phyloP scores from a whole-genome alignment of 2,888 invertebrate species.

The Norana najaformis region DNA sequence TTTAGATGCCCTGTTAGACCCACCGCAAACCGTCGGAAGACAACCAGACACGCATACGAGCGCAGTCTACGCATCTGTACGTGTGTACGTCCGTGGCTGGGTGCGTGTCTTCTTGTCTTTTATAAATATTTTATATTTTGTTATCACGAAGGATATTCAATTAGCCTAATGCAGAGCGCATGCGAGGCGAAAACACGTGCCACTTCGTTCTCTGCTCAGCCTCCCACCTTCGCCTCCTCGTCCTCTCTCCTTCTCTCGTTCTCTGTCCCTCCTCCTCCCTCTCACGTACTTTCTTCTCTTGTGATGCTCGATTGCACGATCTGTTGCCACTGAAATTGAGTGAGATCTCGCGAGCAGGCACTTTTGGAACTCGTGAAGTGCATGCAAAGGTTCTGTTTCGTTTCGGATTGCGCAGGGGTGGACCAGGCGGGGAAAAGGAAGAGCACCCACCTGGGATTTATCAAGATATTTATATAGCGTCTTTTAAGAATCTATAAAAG shows the following conservation, averaged over 20 bases:
- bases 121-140: background rate
- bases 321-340: background rate
- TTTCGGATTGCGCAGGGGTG: too few relatives aligned
- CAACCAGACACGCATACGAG: background rate
- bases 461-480: too few relatives aligned
- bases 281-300: background rate
- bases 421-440: too few relatives aligned
- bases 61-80: too few relatives aligned
- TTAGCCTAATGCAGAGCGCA: background rate
- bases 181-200: background rate
- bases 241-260: background rate
- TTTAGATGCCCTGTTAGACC: background rate
- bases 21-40: background rate
- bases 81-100: background rate
- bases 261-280: background rate
- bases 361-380: background rate
- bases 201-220: background rate
- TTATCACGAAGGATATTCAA: slow-evolving; percentile 17
- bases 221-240: background rate
- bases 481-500: too few relatives aligned
- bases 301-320: background rate
- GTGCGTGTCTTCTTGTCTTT: background rate
- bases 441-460: too few relatives aligned
- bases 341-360: too few relatives aligned
- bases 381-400: too few relatives aligned